Conservation (phyloP, 2,113 vertebrate species). For the Peromyscus leucopus region DNA sequence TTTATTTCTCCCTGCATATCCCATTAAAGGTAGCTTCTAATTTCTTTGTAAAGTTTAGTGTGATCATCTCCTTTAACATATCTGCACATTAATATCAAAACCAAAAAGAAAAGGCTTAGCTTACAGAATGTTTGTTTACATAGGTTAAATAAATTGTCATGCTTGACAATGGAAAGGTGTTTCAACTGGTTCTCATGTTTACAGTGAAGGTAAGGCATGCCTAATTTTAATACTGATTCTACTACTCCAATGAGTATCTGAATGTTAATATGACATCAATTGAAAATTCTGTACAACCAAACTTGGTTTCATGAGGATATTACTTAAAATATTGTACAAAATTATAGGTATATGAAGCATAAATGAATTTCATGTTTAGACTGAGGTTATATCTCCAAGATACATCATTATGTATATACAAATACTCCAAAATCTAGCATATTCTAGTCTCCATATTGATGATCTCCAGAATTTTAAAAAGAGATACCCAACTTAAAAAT, state of each 20-base stretch:
- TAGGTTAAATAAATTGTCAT: not conserved
- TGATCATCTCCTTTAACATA: not conserved
- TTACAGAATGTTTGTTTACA: not conserved
- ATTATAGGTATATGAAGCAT: not conserved
- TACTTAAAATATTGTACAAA: not conserved
- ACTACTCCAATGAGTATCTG: not conserved
- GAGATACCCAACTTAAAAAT: not conserved
- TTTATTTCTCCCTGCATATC: not conserved
- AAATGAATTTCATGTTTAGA: not conserved
- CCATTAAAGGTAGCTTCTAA: not conserved
- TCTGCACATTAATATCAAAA: not conserved
- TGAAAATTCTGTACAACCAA: not conserved
- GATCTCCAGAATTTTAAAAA: not conserved
- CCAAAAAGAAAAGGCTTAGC: not conserved
- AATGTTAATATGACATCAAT: not conserved
- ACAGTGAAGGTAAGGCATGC: not conserved
- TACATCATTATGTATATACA: not conserved
- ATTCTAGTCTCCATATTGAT: too few relatives aligned
- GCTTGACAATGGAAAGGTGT: not conserved
- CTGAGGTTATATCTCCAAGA: not conserved
- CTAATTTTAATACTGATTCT: not conserved
- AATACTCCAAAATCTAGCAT: not conserved
- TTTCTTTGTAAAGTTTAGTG: not conserved
- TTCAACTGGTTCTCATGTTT: not conserved
- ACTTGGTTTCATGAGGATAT: not conserved